phyloP scores from a whole-genome alignment of 2,888 invertebrate species.

The Saturnia japonica region DNA sequence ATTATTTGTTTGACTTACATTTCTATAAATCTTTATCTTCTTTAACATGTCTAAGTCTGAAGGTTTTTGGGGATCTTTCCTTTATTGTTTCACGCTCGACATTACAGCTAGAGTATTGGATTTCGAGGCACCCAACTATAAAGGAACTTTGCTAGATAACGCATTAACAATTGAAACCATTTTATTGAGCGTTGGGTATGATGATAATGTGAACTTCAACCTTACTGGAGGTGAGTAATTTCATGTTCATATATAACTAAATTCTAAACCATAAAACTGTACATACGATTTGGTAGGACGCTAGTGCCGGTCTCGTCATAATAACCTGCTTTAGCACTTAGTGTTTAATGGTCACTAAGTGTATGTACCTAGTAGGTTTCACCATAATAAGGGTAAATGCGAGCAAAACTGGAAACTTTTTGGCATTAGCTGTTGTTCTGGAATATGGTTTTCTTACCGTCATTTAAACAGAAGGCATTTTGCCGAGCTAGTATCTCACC shows the following conservation, averaged over 20 bases:
- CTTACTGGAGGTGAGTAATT: slow-evolving; percentile 56
- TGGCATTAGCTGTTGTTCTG: background rate
- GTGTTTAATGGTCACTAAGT: too few relatives aligned
- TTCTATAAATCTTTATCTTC: background rate
- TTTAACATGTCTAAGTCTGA: slow-evolving; percentile 2
- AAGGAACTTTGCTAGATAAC: slow-evolving; percentile 49
- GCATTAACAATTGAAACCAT: slow-evolving; percentile 45
- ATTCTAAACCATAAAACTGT: background rate
- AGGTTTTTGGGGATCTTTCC: slow-evolving; percentile 20
- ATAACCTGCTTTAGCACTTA: background rate
- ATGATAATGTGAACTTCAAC: slow-evolving; percentile 45
- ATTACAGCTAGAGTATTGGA: slow-evolving; percentile 56
- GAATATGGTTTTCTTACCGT: background rate
- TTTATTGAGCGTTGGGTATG: slow-evolving; percentile 47
- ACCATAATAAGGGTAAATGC: background rate
- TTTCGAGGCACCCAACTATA: slow-evolving; percentile 56
- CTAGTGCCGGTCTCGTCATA: background rate
- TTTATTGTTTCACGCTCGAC: slow-evolving; percentile 33
- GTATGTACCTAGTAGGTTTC: background rate
- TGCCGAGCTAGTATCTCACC: background rate
- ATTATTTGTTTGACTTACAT: slow-evolving; percentile 2
- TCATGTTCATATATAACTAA: background rate
- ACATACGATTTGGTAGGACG: background rate
- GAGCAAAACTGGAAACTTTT: background rate
- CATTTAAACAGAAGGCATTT: background rate